Base-by-base conservation (phyloP, 2,888 invertebrate species). In the Sthenelais limicola region DNA sequence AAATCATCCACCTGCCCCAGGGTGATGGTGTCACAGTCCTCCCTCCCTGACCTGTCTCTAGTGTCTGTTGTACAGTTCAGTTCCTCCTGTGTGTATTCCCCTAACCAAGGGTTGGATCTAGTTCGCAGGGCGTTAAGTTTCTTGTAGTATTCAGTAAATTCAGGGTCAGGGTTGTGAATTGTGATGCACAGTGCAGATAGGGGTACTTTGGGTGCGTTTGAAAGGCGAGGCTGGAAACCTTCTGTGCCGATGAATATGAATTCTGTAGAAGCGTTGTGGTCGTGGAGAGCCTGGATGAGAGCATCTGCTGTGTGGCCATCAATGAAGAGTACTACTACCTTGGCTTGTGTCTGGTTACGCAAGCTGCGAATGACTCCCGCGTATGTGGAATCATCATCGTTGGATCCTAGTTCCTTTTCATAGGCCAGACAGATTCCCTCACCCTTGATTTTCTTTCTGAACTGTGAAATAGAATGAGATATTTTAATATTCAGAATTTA, bases 211-310 rank as follows among this genome's bases (percentile, higher is more conserved):
- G 26, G 24, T 24, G 3, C 2, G 2, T 35, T n/a, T 3, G 62
- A 35, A 4, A 38, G 62, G 4, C 24, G 1, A n/a, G 62, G 62
- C 38, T 62, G 62, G 62, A 62, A 62, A 24, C 62, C 62, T 2
- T 62, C 62, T 9, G 7, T 35, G 4, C 38, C 62, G 9, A 62
- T 62, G 35, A 62, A 62, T 9, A 62, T 62, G 62, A 62, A 62
- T 3, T 35, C 24, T 12, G 9, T 12, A 9, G 62, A 15, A n/a
- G 24, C 24, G 2, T 38, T n/a, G 24, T 62, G 35, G 26, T 24
- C 38, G 1, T 62, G 12, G 26, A 62, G n/a, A 12, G 62, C 62
- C 35, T 24, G 5, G 1, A 62, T 24, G 1, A 62, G 38, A 5
- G 35, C 21, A 7, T 35, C 38, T 9, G 35, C 12, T 2, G 24